Evolutionary conservation across 2,797 vertebrate species (phyloP).

Genomic region (Gobionotothen gibberifrons): DNA sequence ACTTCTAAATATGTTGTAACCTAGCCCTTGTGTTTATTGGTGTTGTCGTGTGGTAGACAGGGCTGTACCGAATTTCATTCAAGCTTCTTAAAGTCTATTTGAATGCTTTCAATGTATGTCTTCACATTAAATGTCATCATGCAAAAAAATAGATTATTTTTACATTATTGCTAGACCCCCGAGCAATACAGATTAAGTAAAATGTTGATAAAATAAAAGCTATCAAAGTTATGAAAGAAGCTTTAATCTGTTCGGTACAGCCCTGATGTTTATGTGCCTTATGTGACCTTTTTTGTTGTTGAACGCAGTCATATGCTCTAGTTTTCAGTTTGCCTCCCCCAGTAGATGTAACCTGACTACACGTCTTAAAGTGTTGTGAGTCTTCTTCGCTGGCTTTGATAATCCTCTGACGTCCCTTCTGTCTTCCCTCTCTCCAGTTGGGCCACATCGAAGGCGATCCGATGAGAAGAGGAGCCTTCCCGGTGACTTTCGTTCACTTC

Average conservation of each 20-base stretch:
- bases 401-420: conserved; percentile 2
- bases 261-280: not conserved
- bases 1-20: conserved; percentile 6
- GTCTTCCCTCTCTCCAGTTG: conserved; percentile 82
- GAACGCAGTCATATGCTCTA: not conserved
- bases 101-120: too few species aligned
- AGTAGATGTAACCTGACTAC: not conserved
- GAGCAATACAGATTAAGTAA: too few species aligned
- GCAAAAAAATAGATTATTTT: too few species aligned
- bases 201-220: too few species aligned
- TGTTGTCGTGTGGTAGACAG: conserved; percentile 22
- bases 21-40: conserved; percentile 1
- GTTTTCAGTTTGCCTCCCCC: not conserved
- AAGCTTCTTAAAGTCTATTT: too few species aligned
- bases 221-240: too few species aligned
- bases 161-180: too few species aligned
- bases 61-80: too few species aligned
- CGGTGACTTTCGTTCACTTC: conserved; percentile 97
- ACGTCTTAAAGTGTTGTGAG: too few species aligned
- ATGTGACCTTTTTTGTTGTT: not conserved
- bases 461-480: conserved; percentile 94
- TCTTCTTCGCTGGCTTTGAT: not conserved
- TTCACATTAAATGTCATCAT: too few species aligned
- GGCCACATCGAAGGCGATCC: conserved; percentile 98
- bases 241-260: too few species aligned